Evolutionary conservation across 2,797 vertebrate genomes (phyloP).

Genomic region (Sparus aurata): DNA sequence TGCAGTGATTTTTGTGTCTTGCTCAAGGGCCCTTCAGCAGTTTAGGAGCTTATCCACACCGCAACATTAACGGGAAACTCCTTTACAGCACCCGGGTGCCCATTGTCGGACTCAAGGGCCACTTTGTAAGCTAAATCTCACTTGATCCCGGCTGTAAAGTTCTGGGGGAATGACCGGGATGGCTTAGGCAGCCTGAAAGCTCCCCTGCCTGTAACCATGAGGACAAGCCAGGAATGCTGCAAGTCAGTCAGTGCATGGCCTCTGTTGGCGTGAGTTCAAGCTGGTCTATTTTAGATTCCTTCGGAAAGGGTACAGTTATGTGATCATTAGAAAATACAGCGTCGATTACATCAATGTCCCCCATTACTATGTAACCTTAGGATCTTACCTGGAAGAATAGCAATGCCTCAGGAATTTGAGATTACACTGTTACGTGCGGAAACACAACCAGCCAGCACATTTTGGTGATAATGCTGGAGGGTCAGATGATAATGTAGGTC

Average conservation of each 20-base stretch:
- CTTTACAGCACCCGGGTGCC: conserved; percentile 40
- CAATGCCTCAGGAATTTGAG: conserved; percentile 4
- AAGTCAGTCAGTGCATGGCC: conserved; percentile 59
- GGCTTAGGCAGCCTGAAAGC: conserved; percentile 49
- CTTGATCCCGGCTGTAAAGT: conserved; percentile 69
- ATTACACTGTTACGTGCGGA: background rate
- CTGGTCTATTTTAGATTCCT: conserved; percentile 47
- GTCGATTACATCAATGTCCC: conserved; percentile 16
- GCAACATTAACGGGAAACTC: conserved; percentile 41
- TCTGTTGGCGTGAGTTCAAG: conserved; percentile 38
- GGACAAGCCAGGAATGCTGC: conserved; percentile 67
- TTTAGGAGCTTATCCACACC: conserved; percentile 32
- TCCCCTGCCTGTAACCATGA: conserved; percentile 68
- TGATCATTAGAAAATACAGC: conserved; percentile 26
- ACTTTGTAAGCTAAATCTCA: conserved; percentile 74
- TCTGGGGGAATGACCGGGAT: conserved; percentile 38
- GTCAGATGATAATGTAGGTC: background rate
- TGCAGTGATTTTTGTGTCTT: conserved; percentile 18
- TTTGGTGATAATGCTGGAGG: conserved; percentile 2
- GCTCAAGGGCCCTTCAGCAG: conserved; percentile 39
- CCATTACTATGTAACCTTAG: conserved; percentile 22
- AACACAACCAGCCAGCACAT: background rate
- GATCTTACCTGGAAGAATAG: conserved; percentile 7
- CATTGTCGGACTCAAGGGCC: conserved; percentile 66
- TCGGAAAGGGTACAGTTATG: conserved; percentile 13